A percentile compares a stretch with the other conserved stretches of the same genome.
These are phyloP conservation scores for Chondrilla cf. caribensis DNA, from an alignment of 37 sponge, comb jelly and placozoan genomes.

Conservation along the genomic window DNA sequence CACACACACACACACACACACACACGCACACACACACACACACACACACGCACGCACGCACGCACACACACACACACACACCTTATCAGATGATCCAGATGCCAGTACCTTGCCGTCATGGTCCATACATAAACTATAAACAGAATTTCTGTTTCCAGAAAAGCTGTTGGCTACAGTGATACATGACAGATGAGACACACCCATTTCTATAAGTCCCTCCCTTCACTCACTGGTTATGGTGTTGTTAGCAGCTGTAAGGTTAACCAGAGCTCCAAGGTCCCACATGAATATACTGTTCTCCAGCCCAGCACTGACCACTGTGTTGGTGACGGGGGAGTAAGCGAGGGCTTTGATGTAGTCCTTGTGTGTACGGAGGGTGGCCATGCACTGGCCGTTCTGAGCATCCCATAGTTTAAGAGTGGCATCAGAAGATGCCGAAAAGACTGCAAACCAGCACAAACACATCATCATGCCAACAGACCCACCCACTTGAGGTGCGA, in stretches of 20 bases:
- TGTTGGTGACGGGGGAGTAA: constrained; percentile 66
- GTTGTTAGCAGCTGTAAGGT: constrained; percentile 76
- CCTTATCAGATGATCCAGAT: constrained; percentile 90
- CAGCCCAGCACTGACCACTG: constrained; percentile 86
- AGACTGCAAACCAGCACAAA: constrained; percentile 43
- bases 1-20: constrained; percentile 14
- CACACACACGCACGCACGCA: not conserved
- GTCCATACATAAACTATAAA: constrained; percentile 83
- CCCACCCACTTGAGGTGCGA: not conserved
- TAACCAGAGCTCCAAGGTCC: constrained; percentile 82
- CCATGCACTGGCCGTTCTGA: constrained; percentile 54
- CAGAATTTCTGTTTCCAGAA: constrained; percentile 85
- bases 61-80: constrained; percentile 18
- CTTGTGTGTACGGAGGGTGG: constrained; percentile 79
- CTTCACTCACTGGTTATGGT: constrained; percentile 77
- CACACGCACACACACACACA: constrained; percentile 28
- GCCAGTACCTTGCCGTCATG: constrained; percentile 71
- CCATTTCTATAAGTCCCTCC: not conserved
- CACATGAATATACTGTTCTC: constrained; percentile 81
- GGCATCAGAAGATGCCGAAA: constrained; percentile 94
- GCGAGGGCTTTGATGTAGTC: constrained; percentile 93
- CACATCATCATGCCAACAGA: not conserved
- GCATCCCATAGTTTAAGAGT: constrained; percentile 88
- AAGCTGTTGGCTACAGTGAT: constrained; percentile 37
- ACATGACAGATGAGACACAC: not conserved